These are phyloP conservation scores for Tuta absoluta DNA, from an alignment of 2,888 invertebrate genomes.

Conservation along the genomic window DNA sequence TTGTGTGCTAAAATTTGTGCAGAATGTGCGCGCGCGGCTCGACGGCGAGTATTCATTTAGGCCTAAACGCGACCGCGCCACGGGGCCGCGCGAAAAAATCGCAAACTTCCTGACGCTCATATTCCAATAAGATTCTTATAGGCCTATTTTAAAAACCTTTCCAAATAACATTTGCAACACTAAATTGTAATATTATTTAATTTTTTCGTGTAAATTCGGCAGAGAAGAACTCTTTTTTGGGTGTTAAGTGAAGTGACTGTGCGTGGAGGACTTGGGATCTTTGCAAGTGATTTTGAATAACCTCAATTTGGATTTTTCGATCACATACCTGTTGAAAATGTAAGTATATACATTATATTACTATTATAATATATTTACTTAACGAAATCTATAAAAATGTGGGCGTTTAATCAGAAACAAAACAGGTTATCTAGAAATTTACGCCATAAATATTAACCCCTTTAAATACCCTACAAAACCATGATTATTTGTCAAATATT, in stretches of 20 bases:
- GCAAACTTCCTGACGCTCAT: slow-evolving; percentile 54
- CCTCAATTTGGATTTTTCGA: slow-evolving; percentile 31
- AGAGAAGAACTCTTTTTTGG: slow-evolving; percentile 47
- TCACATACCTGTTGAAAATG: slow-evolving; percentile 40
- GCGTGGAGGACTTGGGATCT: slow-evolving; percentile 39
- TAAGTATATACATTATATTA: slow-evolving; percentile 53
- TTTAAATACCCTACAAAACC: too few species aligned
- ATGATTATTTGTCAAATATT: too few species aligned
- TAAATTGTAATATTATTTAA: slow-evolving; percentile 49
- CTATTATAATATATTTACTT: slow-evolving; percentile 25
- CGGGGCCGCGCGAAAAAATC: slow-evolving; percentile 60
- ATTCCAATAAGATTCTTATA: slow-evolving; percentile 77
- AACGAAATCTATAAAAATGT: neutral
- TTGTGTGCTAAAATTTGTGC: slow-evolving; percentile 28
- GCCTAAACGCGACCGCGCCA: slow-evolving; percentile 64
- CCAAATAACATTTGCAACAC: slow-evolving; percentile 42
- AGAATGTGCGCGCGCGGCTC: slow-evolving; percentile 39
- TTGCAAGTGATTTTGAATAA: slow-evolving; percentile 37
- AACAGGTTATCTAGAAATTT: neutral
- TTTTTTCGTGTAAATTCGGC: slow-evolving; percentile 45
- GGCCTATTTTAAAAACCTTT: slow-evolving; percentile 67
- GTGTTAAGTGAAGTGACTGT: slow-evolving; percentile 55
- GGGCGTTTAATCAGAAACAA: neutral
- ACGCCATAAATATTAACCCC: neutral
- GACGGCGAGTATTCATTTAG: slow-evolving; percentile 45